These are phyloP conservation scores for Heliconius nattereri DNA, from an alignment of 1,140 invertebrate species.

Conservation along the genomic window DNA sequence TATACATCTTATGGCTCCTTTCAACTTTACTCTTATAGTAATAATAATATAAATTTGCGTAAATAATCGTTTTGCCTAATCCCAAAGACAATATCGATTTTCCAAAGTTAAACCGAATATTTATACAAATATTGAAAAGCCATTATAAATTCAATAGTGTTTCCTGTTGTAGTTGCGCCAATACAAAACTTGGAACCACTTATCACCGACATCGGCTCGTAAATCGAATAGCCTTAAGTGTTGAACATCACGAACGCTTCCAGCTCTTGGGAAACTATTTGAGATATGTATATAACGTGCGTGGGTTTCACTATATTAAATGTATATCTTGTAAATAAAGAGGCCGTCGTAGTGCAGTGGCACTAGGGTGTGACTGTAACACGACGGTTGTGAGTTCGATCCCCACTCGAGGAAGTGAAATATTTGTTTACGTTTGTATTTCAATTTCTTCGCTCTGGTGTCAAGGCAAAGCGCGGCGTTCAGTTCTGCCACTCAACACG, in stretches of 20 bases:
- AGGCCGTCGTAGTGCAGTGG: no score
- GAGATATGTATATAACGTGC: constrained; percentile 9
- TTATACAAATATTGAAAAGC: constrained; percentile 9
- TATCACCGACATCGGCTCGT: constrained; percentile 29
- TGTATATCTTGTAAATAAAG: background rate
- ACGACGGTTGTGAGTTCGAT: no score
- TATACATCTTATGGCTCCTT: background rate
- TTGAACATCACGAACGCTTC: constrained; percentile 38
- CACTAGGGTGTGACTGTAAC: no score
- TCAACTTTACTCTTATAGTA: background rate
- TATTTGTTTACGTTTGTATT: no score
- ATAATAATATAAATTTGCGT: background rate
- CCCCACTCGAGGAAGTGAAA: no score
- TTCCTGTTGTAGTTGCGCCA: constrained; percentile 9
- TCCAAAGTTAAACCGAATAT: background rate
- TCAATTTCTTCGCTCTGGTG: no score
- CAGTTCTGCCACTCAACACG: no score
- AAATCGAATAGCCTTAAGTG: constrained; percentile 38
- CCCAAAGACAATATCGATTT: background rate
- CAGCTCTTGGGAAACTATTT: constrained; percentile 25
- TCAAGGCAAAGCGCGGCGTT: no score
- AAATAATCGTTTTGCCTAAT: background rate
- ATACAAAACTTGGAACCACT: constrained; percentile 31
- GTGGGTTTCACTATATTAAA: background rate
- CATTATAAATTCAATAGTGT: constrained; percentile 15